Conservation (phyloP, 2,888 invertebrate species). For the Trissolcus brochymenae region DNA sequence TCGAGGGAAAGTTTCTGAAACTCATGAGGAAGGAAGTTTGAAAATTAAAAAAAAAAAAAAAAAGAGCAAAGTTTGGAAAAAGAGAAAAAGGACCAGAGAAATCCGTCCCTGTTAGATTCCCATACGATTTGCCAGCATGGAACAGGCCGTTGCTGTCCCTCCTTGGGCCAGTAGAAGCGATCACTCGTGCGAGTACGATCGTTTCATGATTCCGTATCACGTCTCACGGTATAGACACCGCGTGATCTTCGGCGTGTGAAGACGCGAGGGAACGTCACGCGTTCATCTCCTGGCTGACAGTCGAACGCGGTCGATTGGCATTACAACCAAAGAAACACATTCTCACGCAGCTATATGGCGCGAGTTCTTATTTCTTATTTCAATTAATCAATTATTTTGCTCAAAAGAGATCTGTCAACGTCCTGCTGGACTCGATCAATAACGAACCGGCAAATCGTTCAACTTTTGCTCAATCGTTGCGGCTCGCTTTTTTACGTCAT, state of each 20-base stretch:
- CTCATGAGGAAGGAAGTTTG: too few species aligned
- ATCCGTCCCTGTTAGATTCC: constrained; percentile 61
- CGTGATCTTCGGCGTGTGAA: constrained; percentile 46
- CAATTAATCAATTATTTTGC: not conserved
- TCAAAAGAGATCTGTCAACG: constrained; percentile 25
- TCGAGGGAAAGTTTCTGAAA: too few species aligned
- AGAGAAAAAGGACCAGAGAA: constrained; percentile 13
- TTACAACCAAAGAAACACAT: constrained; percentile 8
- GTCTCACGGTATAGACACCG: constrained; percentile 45
- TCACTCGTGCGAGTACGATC: constrained; percentile 67
- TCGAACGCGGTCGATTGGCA: constrained; percentile 19
- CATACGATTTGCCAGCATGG: constrained; percentile 67
- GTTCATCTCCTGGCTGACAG: constrained; percentile 27
- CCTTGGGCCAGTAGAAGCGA: constrained; percentile 72
- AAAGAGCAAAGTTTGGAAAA: not conserved
- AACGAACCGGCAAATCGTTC: not conserved
- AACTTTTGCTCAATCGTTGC: not conserved
- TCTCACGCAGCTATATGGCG: constrained; percentile 14
- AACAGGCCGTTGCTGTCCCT: constrained; percentile 66
- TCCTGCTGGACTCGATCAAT: not conserved
- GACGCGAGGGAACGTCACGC: constrained; percentile 41
- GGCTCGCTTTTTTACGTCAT: too few species aligned
- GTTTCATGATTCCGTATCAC: constrained; percentile 56
- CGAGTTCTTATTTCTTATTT: not conserved
- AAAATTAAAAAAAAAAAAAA: not conserved